A percentile compares a stretch with the other conserved stretches of the same genome.
Conservation (phyloP, 2,888 invertebrate species). For the Cryptosula pallasiana region DNA sequence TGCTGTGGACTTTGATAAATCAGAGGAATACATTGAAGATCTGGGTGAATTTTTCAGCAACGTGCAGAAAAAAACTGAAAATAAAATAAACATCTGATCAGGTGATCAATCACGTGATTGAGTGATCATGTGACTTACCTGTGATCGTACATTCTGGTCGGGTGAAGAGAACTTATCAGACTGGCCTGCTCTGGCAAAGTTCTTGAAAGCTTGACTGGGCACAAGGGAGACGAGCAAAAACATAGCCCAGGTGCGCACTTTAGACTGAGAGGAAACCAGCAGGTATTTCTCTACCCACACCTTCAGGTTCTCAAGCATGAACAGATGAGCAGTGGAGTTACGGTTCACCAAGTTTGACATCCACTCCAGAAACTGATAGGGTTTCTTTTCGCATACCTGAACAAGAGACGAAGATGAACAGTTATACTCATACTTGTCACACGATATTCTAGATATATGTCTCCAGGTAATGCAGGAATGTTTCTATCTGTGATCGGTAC, state of each 20-base stretch:
- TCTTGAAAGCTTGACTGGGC: constrained; percentile 82
- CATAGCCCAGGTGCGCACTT: constrained; percentile 81
- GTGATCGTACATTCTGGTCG: background rate
- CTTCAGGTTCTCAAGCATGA: constrained; percentile 86
- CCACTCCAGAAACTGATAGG: constrained; percentile 89
- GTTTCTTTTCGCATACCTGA: constrained; percentile 72
- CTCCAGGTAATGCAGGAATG: no score
- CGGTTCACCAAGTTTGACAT: constrained; percentile 63
- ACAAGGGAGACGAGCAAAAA: constrained; percentile 82
- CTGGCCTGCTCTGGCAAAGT: constrained; percentile 43
- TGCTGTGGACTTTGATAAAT: no score
- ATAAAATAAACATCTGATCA: no score
- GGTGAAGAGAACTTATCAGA: background rate
- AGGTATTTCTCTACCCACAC: constrained; percentile 86
- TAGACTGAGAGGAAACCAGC: constrained; percentile 74
- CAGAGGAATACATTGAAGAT: no score
- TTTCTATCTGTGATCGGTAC: no score
- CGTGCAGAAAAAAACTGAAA: no score
- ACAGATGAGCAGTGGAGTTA: constrained; percentile 82
- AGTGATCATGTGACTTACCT: no score
- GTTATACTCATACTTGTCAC: no score
- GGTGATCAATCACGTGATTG: no score
- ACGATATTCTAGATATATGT: no score
- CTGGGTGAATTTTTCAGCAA: no score
- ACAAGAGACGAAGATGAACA: no score